Base-by-base conservation (phyloP, 2,888 invertebrate species). In the Dynastes maya region DNA sequence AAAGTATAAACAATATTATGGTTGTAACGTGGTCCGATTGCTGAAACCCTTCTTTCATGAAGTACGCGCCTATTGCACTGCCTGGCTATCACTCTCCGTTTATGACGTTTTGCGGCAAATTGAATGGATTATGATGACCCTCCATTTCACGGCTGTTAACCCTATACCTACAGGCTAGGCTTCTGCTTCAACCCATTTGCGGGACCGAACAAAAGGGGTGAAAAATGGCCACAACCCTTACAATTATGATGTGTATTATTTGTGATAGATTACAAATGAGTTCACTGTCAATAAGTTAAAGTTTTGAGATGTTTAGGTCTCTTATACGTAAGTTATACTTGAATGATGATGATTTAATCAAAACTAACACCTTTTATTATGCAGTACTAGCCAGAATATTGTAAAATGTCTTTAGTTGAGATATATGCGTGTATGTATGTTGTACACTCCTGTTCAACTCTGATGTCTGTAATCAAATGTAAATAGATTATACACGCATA, bases 81-180 rank as follows among this genome's bases (percentile, higher is more conserved):
- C 16, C 55, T 55, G 5, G 8, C 55, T 22, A 58, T 22, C 22
- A 2, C 22, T 22, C 16, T 8, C 9, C 45, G 16, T 67, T 76
- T 53, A 76, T 65, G 65, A 76, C 76, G 51, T 76, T 65, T 65
- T 64, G 76, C 49, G 45, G 65, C 76, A 64, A 49, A 76, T 76
- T 76, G 65, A 76, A 76, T 76, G 65, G 76, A 49, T 76, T 76
- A 67, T 49, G 64, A 49, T 76, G 76, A 67, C 53, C 29, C 51
- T 65, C 37, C 64, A 65, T 76, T 76, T 76, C 76, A 76, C 76
- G 76, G 65, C 53, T 65, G 76, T 76, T 76, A 76, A 76, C 65
- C 76, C 65, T 76, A 51, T 45, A 67, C 63, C 63, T 45, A 27
- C 63, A 63, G 13, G 63, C 29, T 22, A 45, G 45, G 37, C 37